Conservation (phyloP, 2,888 invertebrate species). For the Andricus curvator region DNA sequence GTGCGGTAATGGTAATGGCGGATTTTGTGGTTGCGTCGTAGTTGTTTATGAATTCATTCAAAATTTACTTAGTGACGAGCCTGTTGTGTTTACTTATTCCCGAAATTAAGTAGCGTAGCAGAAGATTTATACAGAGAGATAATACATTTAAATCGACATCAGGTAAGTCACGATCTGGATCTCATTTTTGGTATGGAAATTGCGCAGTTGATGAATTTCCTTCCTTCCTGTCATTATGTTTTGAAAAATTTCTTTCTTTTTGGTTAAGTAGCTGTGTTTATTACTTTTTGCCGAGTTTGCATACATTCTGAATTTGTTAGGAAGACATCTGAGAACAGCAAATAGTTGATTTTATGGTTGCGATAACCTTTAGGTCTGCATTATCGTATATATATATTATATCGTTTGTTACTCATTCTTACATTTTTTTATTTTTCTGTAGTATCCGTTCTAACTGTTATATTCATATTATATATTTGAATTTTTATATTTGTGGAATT, state of each 20-base stretch:
- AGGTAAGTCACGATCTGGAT: conserved; percentile 5
- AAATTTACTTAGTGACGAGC: neutral
- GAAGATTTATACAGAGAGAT: neutral
- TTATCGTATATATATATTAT: too few relatives aligned
- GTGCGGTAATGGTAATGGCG: conserved; percentile 4
- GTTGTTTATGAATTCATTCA: neutral
- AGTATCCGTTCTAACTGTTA: too few relatives aligned
- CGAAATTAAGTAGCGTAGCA: neutral
- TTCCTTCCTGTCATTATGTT: neutral
- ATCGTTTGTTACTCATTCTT: too few relatives aligned
- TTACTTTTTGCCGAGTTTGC: neutral
- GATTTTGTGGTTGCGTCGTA: conserved; percentile 29
- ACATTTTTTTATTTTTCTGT: too few relatives aligned
- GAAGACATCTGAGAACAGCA: neutral
- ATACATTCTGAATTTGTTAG: neutral
- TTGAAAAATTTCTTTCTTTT: neutral
- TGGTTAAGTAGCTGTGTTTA: neutral
- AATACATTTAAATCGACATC: neutral
- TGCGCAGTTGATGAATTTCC: conserved; percentile 26
- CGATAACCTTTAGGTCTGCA: too few relatives aligned
- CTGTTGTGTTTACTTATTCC: neutral
- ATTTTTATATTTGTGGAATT: neutral
- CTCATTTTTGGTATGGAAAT: neutral
- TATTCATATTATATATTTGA: too few relatives aligned
- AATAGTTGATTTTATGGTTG: neutral